Evolutionary conservation across 2,797 vertebrate species (phyloP).

Genomic region (Notamacropus eugenii): DNA sequence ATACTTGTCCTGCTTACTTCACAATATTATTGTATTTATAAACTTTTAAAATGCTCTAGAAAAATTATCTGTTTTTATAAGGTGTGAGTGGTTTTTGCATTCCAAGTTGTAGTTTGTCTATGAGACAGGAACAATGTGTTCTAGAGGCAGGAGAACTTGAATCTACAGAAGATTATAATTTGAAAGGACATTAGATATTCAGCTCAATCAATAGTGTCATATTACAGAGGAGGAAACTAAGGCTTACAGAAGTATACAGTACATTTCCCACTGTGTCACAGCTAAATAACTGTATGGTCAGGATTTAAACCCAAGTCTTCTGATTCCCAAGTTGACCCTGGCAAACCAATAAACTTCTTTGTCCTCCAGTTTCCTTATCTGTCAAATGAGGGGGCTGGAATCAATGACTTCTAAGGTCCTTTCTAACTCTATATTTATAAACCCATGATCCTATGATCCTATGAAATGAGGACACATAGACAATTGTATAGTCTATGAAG

Average conservation of each 20-base stretch:
- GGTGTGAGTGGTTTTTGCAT: not conserved
- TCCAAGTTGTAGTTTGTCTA: not conserved
- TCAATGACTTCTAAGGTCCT: not conserved
- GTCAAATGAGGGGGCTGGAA: not conserved
- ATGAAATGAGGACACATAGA: not conserved
- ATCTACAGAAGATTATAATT: not conserved
- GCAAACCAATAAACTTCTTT: not conserved
- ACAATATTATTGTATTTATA: not conserved
- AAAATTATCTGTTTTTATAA: not conserved
- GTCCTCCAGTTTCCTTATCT: not conserved
- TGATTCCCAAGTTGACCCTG: not conserved
- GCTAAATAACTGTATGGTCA: too few species aligned
- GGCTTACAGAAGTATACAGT: not conserved
- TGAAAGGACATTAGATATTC: not conserved
- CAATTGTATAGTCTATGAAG: not conserved
- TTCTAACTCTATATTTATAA: not conserved
- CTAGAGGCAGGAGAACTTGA: not conserved
- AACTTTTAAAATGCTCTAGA: not conserved
- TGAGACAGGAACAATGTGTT: not conserved
- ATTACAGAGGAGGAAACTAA: not conserved
- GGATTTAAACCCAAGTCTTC: not conserved
- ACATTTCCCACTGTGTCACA: not conserved
- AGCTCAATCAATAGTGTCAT: not conserved
- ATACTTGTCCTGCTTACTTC: not conserved
- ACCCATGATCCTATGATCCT: not conserved